Percentiles rank a stretch among this genome's conserved stretches.
Conservation (phyloP, 2,797 vertebrate genomes). For the Pachyuromys duprasi region DNA sequence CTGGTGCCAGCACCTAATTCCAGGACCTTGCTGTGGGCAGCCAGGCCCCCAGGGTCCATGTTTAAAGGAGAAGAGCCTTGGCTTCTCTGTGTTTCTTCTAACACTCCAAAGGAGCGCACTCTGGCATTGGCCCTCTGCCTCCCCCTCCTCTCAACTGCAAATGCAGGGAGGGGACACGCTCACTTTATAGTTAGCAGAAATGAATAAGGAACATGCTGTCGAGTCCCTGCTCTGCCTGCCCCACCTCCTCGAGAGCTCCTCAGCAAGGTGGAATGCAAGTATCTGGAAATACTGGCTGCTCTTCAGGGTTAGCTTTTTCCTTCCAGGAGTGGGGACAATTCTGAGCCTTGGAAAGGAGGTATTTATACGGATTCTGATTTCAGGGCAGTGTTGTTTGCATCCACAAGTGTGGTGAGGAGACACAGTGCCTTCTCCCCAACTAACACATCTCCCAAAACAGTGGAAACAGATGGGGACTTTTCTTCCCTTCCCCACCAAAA, state of each 20-base stretch:
- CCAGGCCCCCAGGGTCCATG: neutral
- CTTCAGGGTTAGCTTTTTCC: slow-evolving; percentile 46
- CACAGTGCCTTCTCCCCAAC: neutral
- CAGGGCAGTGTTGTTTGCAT: neutral
- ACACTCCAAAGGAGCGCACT: neutral
- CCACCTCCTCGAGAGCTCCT: neutral
- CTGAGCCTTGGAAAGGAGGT: neutral
- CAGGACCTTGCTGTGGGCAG: neutral
- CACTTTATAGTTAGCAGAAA: slow-evolving; percentile 60
- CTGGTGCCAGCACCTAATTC: neutral
- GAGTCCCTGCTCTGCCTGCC: neutral
- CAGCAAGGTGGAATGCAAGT: neutral
- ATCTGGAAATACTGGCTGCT: slow-evolving; percentile 20
- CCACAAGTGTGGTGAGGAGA: neutral
- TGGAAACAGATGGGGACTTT: neutral
- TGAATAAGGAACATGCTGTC: neutral
- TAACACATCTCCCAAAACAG: neutral
- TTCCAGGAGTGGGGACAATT: neutral
- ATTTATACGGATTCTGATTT: neutral
- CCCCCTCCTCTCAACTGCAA: neutral
- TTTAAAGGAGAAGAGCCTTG: neutral
- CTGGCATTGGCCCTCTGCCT: neutral
- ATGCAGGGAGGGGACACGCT: neutral
- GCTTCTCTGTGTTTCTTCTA: neutral
- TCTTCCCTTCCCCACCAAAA: neutral